Evolutionary conservation across 2,888 invertebrate species (phyloP), one percentile per base, ranked within the genome.

Genomic region (Caenorhabditis drosophilae): DNA sequence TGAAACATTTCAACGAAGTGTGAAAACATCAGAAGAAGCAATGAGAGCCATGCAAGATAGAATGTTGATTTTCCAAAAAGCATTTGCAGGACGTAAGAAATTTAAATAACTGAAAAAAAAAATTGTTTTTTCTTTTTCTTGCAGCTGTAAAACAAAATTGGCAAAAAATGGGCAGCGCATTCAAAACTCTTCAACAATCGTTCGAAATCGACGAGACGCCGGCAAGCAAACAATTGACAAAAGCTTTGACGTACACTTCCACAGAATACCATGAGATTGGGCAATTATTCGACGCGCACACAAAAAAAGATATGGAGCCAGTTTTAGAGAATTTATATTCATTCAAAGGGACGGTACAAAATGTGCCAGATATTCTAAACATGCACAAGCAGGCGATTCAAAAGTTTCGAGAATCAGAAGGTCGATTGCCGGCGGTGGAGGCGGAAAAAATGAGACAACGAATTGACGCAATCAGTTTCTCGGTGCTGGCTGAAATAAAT

Each of bases 401-500:
- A 41, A 75, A 75, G 50, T 62, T 63, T 44, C 62, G 73, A 12
- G 73, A 73, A 11, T 63, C 55, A 35, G 73, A 75, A 38, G 67
- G 66, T 11, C 69, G 73, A 36, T 55, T 73, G 22, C 60, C 71
- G 2, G 20, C 61, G 9, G 31, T 42, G 6, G 70, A 73, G 18
- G 70, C 60, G 2, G 70, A 73, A n/a, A 59, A 67, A 27, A 70
- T 73, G 50, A 45, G 58, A 20, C 61, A 73, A 25, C 88, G 93
- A 78, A 91, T 92, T 0, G 95, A 97, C 84, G 89, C 92, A 16
- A 90, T 96, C 81, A 92, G 94, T 0, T 95, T 94, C 84, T 90
- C 93, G 1, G 89, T 93, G 63, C 88, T 96, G 84, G 94, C 96
- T 53, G 97, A 98, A 87, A 90, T 96, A 77, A 90, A 90, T 77